Evolutionary conservation across 2,888 invertebrate species (phyloP), one percentile per base, ranked within the genome.

Genomic region (Lobophora halterata): DNA sequence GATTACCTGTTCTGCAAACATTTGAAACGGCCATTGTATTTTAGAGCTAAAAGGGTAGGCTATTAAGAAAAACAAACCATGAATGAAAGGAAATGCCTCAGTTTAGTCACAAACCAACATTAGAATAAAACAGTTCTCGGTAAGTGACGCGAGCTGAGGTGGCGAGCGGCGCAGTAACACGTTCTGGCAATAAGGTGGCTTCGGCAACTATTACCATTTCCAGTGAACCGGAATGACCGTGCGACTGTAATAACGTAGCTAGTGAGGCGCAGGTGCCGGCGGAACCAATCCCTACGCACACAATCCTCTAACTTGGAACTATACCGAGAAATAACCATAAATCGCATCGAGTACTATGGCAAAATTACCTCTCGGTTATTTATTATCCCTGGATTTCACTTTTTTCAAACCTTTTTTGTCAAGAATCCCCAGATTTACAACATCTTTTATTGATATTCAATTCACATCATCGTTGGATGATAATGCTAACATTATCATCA

Each of bases 151-250:
- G 52, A 47, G 41, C 5, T 37, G 42, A 37, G 48, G 48, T 38
- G 44, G 30, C 37, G 42, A 39, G 50, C 33, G 41, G 41, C 25
- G 29, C 12, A 31, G 37, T 36, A 46, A 61, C 75, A 73, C 72
- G 74, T 69, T 61, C 68, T 16, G 48, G 56, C 68, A 57, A 65
- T 73, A 71, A 67, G 61, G 63, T 58, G 68, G 48, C 52, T 38
- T 52, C 53, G 53, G 49, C 58, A 52, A 62, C 55, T 65, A 62
- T 72, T 74, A 65, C 71, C 61, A 60, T 61, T 79, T 75, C 74
- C 74, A 78, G 52, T 76, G 77, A 76, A 77, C 75, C 68, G 73
- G 71, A 74, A 71, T 75, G 68, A 74, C 71, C 71, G 63, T 53
- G 64, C 50, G 53, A 61, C 57, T 58, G 57, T 54, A 62, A 60